Conservation (phyloP, 2,888 invertebrate genomes). For the Noctua fimbriata region DNA sequence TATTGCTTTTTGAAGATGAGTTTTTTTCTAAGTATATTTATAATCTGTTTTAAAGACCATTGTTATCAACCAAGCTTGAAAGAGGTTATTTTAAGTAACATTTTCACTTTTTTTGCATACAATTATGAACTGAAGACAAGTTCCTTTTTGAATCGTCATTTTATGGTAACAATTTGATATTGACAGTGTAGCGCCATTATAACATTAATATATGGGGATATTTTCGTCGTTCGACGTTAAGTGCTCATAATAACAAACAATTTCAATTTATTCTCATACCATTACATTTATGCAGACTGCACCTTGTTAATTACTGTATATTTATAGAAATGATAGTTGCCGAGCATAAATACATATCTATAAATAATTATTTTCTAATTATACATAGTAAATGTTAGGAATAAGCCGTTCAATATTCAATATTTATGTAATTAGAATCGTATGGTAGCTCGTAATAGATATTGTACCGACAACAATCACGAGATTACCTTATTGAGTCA, state of each 20-base stretch:
- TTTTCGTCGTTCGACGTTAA: neutral
- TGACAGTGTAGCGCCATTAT: neutral
- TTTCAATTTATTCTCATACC: constrained; percentile 15
- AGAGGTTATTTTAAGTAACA: neutral
- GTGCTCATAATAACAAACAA: neutral
- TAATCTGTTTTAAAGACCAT: neutral
- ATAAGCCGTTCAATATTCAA: constrained; percentile 12
- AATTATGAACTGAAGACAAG: neutral
- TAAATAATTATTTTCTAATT: constrained; percentile 40
- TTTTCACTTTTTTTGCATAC: neutral
- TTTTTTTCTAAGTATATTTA: neutral
- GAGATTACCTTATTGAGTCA: constrained; percentile 31
- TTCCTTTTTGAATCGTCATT: neutral
- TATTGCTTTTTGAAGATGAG: neutral
- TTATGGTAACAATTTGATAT: neutral
- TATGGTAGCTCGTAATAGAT: neutral
- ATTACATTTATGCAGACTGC: neutral
- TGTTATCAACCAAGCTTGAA: neutral
- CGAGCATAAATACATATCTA: constrained; percentile 25
- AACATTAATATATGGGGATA: neutral
- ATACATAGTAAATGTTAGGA: constrained; percentile 18
- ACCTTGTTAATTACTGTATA: constrained; percentile 17
- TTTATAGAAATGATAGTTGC: constrained; percentile 44
- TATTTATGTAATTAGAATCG: constrained; percentile 45
- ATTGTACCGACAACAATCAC: constrained; percentile 32